Base-by-base conservation (phyloP, 2,797 vertebrate species). In the Poecilia picta region DNA sequence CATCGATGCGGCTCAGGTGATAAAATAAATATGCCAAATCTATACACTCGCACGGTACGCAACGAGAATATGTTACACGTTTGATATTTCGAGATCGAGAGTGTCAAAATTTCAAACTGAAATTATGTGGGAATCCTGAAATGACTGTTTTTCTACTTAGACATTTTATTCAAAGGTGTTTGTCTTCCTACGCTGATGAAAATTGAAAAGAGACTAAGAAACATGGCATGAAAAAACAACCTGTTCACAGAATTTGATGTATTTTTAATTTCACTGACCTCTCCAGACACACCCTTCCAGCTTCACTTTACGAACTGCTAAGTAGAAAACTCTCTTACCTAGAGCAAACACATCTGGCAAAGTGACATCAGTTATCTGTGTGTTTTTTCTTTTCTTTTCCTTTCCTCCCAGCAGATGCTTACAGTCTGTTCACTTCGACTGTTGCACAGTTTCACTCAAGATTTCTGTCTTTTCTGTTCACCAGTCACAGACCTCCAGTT, bases 401-500 rank as follows among this genome's bases (percentile, higher is more conserved):
- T 39, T 83, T 23, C 80, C 18, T 59, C 55, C 1, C 28, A 75
- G 66, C 89, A 87, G 88, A 86, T 85, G 87, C 76, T 57, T 79
- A 71, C 53, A 64, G n/a, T 84, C 66, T 88, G 76, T 91, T 88
- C 83, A 86, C 43, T 57, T 86, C 72, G 78, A 45, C 77, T 78
- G 74, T 49, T 79, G 76, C 81, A 81, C 73, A 74, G 78, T 75
- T 31, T 88, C 82, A 90, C 81, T 86, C 43, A 36, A 72, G 66
- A 80, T 86, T 71, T 85, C 79, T 83, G 8, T 88, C 72, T 89
- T 77, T 86, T 53, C 72, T 89, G 85, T 91, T 86, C 82, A 78
- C 33, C 94, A 99, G 98, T 96, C 88, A 98, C 97, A 87, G 98
- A 99, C 90, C 95, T 98, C 88, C 95, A 94, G 83, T 99, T 98